Evolutionary conservation across 2,888 invertebrate genomes (phyloP), one percentile per base, ranked within the genome.

Genomic region (Clitarchus hookeri): DNA sequence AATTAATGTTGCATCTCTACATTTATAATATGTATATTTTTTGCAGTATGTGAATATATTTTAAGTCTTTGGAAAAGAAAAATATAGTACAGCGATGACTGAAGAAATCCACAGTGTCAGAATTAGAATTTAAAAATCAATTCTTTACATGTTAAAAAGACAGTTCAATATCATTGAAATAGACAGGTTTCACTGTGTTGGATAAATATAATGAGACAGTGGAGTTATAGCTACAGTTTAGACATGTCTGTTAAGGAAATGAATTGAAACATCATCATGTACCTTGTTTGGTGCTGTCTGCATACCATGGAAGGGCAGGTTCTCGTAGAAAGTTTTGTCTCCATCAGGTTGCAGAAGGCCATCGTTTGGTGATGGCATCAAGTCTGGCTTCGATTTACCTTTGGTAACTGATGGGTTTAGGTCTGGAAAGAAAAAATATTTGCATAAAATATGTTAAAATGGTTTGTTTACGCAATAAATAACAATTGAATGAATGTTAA

Each of bases 261-360:
- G 0, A 16, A 65, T 53, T 53, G 0, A 65, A 65, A 65, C 65
- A n/a, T 65, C 23, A 1, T 65, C n/a, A 65, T 23, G 92, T 95
- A 98, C 98, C 96, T 98, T 98, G 92, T 97, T 96, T 90, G 97
- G 97, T 91, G 97, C 97, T 92, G 97, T 96, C 93, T 97, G 97
- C 91, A 98, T 95, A 90, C 97, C 97, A 92, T 98, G 98, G 94
- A 98, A 98, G 91, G 98, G 98, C 91, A 98, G 95, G 93, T 98
- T 98, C 93, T 98, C 98, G 94, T 98, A 98, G 91, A 96, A 95
- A 85, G 93, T 93, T 91, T 96, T 97, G 89, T 96, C 96, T 92
- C 95, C 95, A 92, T 97, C 97, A 92, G 95, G 94, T 91, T 87
- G 85, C 48, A 87, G 80, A 6, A 88, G 85, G 44, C 89, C 90